Conservation (phyloP, 2,113 vertebrate genomes). For the Pseudorectes ferrugineus region DNA sequence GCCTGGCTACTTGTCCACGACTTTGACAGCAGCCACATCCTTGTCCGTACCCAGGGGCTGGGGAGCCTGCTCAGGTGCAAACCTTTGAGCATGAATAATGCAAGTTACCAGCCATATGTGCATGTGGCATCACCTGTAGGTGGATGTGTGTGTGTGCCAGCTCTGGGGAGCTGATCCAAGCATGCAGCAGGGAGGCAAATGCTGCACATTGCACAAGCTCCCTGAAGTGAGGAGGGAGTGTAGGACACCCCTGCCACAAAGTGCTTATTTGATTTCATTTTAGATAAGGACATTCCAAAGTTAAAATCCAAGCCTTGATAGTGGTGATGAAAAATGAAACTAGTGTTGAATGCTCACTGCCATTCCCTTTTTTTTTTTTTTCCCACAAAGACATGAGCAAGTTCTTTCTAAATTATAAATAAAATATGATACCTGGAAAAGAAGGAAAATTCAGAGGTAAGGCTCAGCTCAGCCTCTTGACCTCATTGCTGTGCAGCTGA, state of each 20-base stretch:
- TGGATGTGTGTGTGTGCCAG: accelerated
- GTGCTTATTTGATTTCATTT: constrained; percentile 44
- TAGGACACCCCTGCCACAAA: background rate
- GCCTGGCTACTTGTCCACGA: background rate
- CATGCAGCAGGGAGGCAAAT: background rate
- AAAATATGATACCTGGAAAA: background rate
- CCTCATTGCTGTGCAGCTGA: background rate
- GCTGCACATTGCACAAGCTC: background rate
- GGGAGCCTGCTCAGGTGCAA: background rate
- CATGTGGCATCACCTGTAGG: background rate
- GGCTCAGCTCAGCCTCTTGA: background rate
- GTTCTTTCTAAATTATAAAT: background rate
- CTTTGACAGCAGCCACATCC: background rate
- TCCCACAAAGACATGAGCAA: background rate
- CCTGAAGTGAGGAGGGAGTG: background rate
- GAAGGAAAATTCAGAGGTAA: background rate
- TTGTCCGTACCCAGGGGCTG: accelerated
- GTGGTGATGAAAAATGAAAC: constrained; percentile 8
- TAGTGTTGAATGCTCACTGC: background rate
- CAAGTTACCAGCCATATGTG: accelerated
- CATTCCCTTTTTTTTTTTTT: background rate
- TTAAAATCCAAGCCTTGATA: constrained; percentile 37
- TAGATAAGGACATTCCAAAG: constrained; percentile 45
- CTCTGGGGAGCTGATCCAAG: background rate
- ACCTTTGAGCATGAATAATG: background rate